Base-by-base conservation (phyloP, 1,140 invertebrate species). In the Gonatopus flavifemur region DNA sequence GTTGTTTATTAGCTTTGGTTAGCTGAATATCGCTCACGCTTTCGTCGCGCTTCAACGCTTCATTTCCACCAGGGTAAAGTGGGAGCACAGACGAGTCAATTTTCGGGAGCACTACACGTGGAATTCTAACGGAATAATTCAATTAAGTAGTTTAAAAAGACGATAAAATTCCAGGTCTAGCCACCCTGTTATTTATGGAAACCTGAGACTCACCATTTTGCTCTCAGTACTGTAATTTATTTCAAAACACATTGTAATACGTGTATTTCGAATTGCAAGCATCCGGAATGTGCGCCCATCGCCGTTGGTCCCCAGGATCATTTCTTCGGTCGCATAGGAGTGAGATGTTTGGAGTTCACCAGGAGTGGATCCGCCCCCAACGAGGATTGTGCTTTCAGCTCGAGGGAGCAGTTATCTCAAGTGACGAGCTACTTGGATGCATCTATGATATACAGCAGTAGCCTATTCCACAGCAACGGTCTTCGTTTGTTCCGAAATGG, bases 391-490 rank as follows among this genome's bases (percentile, higher is more conserved):
- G 81, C 84, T 12, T 77, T 89, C 4, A 88, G 88, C 2, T 84
- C 85, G 71, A 72, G 88, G 2, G 88, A 90, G 55, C 88, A 90
- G 70, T 82, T 89, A 28, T 86, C 88, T 56, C 88, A 91, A 69
- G 80, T 94, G 10, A 96, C 94, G 0, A 87, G 92, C 3, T 98
- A 84, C 64, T 83, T 98, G 13, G 96, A 98, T 67, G 94, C 84
- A 2, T 98, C 94, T 0, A 89, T 88, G 20, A 84, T 98, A 7
- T 98, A 98, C 69, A 93, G 93, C 33, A 96, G 89, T 69, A 89
- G 86, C 33, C 83, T 87, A 12, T 82, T 86, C 33, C 86, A 89
- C 39, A 86, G 89, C 1, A 85, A 90, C 49, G 84, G 83, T 50
- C 78, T 91, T 0, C 71, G 90, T 33, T 69, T 88, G 2, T 90